Evolutionary conservation across 2,113 vertebrate genomes (phyloP).

Genomic region (Ciconia stormi): DNA sequence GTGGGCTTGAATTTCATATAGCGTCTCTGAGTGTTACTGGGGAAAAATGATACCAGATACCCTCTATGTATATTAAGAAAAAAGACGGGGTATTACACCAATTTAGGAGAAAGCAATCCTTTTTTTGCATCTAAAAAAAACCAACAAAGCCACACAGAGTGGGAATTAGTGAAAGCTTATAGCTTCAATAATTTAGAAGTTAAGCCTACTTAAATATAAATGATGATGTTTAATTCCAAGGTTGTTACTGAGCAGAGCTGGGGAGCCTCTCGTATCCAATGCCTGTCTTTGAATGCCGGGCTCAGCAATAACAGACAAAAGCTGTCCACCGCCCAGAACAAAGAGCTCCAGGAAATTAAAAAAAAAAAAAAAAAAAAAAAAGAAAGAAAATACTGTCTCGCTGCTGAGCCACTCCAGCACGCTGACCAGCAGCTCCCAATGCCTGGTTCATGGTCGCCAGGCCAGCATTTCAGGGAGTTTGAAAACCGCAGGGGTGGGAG

Average conservation of each 20-base stretch:
- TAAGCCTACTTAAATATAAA: constrained; percentile 72
- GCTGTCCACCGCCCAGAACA: constrained; percentile 78
- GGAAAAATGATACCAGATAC: constrained; percentile 46
- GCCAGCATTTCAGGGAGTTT: neutral
- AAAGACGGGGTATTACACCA: constrained; percentile 14
- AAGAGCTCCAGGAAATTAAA: constrained; percentile 74
- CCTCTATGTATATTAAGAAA: constrained; percentile 24
- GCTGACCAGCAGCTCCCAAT: neutral
- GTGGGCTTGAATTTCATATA: constrained; percentile 40
- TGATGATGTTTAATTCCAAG: constrained; percentile 55
- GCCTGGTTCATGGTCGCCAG: neutral
- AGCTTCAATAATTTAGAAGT: constrained; percentile 69
- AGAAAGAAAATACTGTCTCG: constrained; percentile 13
- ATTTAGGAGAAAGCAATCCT: constrained; percentile 38
- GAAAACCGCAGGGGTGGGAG: neutral
- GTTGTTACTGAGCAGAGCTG: constrained; percentile 67
- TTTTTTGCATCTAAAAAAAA: neutral
- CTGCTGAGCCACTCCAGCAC: neutral
- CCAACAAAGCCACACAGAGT: neutral
- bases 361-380: neutral
- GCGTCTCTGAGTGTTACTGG: neutral
- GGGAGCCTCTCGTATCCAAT: constrained; percentile 57
- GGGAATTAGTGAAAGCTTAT: constrained; percentile 64
- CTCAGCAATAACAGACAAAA: constrained; percentile 75
- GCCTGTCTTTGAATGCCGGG: constrained; percentile 58